phyloP scores from a whole-genome alignment of 2,888 invertebrate genomes.

The Ditylenchus weischeri region DNA sequence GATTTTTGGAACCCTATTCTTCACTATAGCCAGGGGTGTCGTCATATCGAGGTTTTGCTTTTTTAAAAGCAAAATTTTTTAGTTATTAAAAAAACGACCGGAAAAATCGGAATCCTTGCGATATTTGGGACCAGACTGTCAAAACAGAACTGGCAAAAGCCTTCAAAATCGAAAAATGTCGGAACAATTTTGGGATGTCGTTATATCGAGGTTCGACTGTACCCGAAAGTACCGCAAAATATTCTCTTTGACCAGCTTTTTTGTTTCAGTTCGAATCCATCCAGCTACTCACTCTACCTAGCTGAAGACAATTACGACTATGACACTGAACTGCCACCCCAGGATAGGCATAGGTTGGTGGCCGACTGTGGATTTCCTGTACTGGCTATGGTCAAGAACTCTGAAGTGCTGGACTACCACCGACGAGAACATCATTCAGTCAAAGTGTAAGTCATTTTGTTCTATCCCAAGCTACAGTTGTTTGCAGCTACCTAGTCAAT shows the following conservation, averaged over 20 bases:
- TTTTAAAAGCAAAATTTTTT: no score
- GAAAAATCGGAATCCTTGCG: no score
- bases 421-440: background rate
- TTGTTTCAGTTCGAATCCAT: conserved; percentile 25
- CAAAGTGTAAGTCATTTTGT: background rate
- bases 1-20: no score
- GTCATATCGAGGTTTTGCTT: no score
- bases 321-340: conserved; percentile 32
- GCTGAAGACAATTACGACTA: conserved; percentile 31
- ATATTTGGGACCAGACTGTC: no score
- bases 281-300: conserved; percentile 30
- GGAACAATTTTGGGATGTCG: no score
- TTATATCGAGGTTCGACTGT: no score
- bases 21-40: no score
- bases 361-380: conserved; percentile 31
- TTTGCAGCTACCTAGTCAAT: conserved; percentile 23
- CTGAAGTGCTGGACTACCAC: conserved; percentile 3
- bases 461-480: background rate
- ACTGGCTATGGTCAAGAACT: conserved; percentile 26
- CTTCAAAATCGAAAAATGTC: no score
- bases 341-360: conserved; percentile 28
- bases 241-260: background rate
- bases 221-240: no score
- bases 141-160: no score
- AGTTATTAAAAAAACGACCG: no score